phyloP scores from a whole-genome alignment of 2,113 vertebrate species.

The Emberiza fucata region DNA sequence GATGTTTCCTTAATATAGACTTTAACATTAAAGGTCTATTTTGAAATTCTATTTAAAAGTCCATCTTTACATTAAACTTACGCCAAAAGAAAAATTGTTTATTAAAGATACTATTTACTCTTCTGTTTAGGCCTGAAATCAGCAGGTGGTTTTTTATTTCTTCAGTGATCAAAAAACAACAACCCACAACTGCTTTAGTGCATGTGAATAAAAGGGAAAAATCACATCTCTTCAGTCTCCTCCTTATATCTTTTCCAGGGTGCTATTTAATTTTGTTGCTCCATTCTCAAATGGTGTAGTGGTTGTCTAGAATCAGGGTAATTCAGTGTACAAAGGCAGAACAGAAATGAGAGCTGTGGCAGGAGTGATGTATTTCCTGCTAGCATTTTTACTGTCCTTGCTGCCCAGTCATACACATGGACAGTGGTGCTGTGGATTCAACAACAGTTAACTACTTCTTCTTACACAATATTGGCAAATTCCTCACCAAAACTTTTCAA shows the following conservation, averaged over 20 bases:
- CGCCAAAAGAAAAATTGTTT: neutral
- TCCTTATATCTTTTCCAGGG: neutral
- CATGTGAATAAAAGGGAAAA: neutral
- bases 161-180: neutral
- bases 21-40: neutral
- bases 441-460: neutral
- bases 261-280: neutral
- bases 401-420: neutral
- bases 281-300: neutral
- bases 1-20: neutral
- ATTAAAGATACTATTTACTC: neutral
- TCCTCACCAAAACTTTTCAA: neutral
- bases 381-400: neutral
- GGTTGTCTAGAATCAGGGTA: neutral
- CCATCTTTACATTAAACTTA: neutral
- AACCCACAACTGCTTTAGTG: neutral
- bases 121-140: neutral
- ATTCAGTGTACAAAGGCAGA: neutral
- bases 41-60: neutral
- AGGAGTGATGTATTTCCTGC: neutral
- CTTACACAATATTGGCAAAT: neutral
- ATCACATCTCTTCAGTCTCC: neutral
- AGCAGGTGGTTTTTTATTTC: neutral
- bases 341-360: neutral
- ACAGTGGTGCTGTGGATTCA: neutral